Evolutionary conservation across 2,888 invertebrate species (phyloP).

Genomic region (Metallyticus violacea): DNA sequence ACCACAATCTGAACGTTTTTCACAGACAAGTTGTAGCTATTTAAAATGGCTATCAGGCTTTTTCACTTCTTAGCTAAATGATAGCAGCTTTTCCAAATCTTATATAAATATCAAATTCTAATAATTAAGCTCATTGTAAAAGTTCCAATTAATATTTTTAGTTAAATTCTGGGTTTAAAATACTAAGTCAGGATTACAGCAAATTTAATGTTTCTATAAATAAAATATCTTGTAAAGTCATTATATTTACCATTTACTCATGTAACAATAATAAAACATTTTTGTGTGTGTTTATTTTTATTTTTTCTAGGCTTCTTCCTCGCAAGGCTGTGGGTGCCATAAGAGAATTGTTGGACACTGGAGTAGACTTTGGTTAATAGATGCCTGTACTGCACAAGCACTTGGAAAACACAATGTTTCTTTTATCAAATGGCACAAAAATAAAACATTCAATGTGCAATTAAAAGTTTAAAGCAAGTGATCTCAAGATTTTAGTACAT

Average conservation of each 20-base stretch:
- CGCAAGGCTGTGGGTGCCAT: slow-evolving; percentile 58
- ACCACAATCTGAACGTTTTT: too few relatives aligned
- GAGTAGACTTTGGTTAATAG: slow-evolving; percentile 59
- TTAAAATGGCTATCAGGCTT: too few relatives aligned
- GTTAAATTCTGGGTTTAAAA: too few relatives aligned
- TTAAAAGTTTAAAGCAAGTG: not conserved
- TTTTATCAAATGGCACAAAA: not conserved
- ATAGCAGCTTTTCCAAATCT: too few relatives aligned
- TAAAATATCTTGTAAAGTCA: not conserved
- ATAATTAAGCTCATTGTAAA: too few relatives aligned
- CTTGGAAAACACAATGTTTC: not conserved
- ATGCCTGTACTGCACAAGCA: not conserved
- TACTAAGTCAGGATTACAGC: too few relatives aligned
- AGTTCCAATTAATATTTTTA: too few relatives aligned
- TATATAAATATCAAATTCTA: too few relatives aligned
- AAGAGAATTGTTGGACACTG: slow-evolving; percentile 60
- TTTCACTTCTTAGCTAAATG: too few relatives aligned
- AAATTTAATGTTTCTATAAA: too few relatives aligned
- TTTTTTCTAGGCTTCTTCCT: slow-evolving; percentile 52
- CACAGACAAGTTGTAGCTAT: too few relatives aligned
- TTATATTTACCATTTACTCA: not conserved
- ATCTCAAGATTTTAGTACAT: not conserved
- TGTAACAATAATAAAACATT: not conserved
- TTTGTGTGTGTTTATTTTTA: not conserved
- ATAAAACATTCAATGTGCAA: not conserved